Conservation (phyloP, 2,888 invertebrate genomes). For the Gandaritis pyraliata region DNA sequence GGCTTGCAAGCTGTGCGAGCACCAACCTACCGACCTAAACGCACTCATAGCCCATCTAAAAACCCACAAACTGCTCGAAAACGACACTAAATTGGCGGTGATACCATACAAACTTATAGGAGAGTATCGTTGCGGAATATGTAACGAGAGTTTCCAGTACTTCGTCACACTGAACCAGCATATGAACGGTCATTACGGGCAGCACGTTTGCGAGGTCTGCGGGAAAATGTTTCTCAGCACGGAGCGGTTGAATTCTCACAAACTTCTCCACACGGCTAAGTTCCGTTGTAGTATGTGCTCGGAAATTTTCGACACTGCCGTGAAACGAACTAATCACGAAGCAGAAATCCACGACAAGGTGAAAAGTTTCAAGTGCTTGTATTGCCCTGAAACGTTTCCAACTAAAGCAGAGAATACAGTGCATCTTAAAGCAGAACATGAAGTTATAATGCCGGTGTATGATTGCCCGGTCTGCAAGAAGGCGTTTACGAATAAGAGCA, state of each 20-base stretch:
- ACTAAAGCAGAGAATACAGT: not conserved
- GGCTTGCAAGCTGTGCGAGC: conserved; percentile 20
- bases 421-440: conserved; percentile 17
- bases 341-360: conserved; percentile 12
- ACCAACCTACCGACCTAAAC: conserved; percentile 10
- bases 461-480: conserved; percentile 20
- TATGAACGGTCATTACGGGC: conserved; percentile 33
- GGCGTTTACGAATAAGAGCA: conserved; percentile 12
- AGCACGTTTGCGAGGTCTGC: conserved; percentile 22
- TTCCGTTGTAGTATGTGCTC: conserved; percentile 18
- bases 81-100: conserved; percentile 1
- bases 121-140: conserved; percentile 23
- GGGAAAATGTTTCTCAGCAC: conserved; percentile 24
- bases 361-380: conserved; percentile 15
- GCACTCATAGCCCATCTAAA: conserved; percentile 19
- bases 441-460: conserved; percentile 18
- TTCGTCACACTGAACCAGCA: conserved; percentile 29
- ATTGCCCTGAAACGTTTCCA: conserved; percentile 16
- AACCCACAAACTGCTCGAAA: conserved; percentile 7
- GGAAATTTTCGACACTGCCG: conserved; percentile 11
- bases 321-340: conserved; percentile 7
- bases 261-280: conserved; percentile 4
- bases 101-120: conserved; percentile 19
- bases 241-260: conserved; percentile 16
- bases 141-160: conserved; percentile 21